Base-by-base conservation (phyloP, 2,797 vertebrate genomes). In the Cyprinodon diabolis region DNA sequence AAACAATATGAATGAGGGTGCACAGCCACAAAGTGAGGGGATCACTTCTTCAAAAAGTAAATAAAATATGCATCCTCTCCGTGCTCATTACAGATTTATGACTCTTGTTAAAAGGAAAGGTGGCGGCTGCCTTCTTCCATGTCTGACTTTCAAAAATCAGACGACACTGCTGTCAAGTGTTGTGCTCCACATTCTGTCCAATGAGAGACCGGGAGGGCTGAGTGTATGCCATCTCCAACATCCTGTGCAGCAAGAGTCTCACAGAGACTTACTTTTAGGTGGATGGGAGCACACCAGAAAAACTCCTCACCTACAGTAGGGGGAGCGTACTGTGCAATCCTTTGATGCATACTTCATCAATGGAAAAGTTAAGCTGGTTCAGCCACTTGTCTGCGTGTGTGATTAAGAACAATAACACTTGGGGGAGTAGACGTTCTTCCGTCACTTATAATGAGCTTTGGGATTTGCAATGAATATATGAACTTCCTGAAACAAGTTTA, bases 71-170 rank as follows among this genome's bases (percentile, higher is more conserved):
- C 92, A 92, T 93, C 88, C 90, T 92, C 91, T 91, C 91, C 90
- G 84, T 91, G 90, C 92, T 94, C 93, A 94, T 95, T 93, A 93
- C 91, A 91, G 85, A 95, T 94, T 94, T 91, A 95, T 95, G 94
- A 93, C 88, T 93, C 88, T 86, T 91, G 92, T 92, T 95, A 93
- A 94, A 93, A 93, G 91, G 91, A 91, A 93, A 93, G 93, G 91
- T 90, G 90, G 89, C 89, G 90, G 89, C 85, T 92, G 90, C 90
- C 89, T 92, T 86, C 90, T 87, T 76, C 85, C 89, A 86, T 83
- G 91, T 90, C 89, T 92, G 90, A 90, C 88, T 91, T 92, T 91
- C 90, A 70, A 92, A 92, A 92, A 87, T 91, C 89, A 94, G 88
- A 89, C 87, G 82, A 87, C 84, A 88, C 89, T 71, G 84, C 92